Evolutionary conservation across 2,888 invertebrate genomes (phyloP).

Genomic region (Aspidiotus destructor): DNA sequence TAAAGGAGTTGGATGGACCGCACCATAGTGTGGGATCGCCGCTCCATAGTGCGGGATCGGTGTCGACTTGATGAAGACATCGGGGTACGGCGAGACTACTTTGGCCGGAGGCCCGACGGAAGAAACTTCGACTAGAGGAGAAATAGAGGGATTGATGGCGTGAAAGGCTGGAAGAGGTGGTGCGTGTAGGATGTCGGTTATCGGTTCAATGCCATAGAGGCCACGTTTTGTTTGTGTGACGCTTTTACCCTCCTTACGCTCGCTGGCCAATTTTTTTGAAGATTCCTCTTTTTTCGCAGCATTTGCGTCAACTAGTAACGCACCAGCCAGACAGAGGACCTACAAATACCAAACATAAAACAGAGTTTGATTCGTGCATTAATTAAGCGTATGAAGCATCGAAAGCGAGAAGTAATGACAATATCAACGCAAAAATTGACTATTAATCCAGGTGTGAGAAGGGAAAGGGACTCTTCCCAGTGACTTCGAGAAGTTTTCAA

Average conservation of each 20-base stretch:
- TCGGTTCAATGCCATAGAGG: conserved; percentile 13
- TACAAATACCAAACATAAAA: neutral
- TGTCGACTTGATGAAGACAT: conserved; percentile 6
- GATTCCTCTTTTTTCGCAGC: neutral
- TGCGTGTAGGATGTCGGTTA: conserved; percentile 10
- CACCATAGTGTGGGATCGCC: neutral
- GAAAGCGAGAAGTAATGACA: neutral
- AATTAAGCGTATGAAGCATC: neutral
- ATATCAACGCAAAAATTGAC: neutral
- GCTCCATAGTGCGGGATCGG: neutral
- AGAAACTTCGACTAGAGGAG: conserved; percentile 10
- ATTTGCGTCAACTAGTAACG: neutral
- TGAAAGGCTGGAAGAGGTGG: conserved; percentile 23
- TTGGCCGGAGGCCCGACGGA: neutral
- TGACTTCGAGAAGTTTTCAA: no score
- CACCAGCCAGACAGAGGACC: neutral
- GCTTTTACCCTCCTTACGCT: conserved; percentile 8
- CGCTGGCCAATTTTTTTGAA: neutral
- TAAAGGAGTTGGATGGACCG: neutral
- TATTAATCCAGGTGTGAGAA: neutral
- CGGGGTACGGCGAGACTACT: conserved; percentile 13
- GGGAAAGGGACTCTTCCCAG: no score
- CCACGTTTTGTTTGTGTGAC: conserved; percentile 21
- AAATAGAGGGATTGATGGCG: neutral
- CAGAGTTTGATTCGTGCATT: neutral